Percentiles rank a stretch among this genome's conserved stretches.
phyloP scores from a whole-genome alignment of 1,140 invertebrate genomes.

The Oreohelix idahoensis region DNA sequence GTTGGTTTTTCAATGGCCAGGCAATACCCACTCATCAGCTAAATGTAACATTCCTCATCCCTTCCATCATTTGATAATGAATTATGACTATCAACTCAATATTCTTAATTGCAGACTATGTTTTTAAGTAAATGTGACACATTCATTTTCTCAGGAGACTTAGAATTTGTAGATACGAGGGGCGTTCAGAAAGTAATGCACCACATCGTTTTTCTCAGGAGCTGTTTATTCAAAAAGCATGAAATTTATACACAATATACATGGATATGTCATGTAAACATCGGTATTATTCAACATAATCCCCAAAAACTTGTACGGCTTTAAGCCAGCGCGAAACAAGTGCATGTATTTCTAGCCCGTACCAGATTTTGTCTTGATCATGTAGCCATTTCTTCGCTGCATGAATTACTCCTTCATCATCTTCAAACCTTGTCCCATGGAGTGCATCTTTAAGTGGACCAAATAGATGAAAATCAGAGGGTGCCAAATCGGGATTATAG shows the following conservation, averaged over 20 bases:
- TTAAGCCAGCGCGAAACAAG: neutral
- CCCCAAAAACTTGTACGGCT: neutral
- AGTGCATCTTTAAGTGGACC: conserved; percentile 12
- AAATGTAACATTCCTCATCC: too few species aligned
- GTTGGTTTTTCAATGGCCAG: too few species aligned
- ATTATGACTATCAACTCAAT: too few species aligned
- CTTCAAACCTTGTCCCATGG: neutral
- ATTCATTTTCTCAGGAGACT: too few species aligned
- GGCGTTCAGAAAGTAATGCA: too few species aligned
- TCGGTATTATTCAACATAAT: conserved; percentile 12
- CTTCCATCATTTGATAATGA: too few species aligned
- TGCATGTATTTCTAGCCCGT: neutral
- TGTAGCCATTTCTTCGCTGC: conserved; percentile 11
- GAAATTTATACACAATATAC: conserved; percentile 7
- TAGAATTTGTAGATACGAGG: too few species aligned
- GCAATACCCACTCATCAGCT: too few species aligned
- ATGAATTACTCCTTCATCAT: neutral
- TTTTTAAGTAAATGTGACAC: too few species aligned
- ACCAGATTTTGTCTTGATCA: conserved; percentile 5
- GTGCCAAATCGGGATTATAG: conserved; percentile 6
- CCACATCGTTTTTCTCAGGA: too few species aligned
- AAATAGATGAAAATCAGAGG: conserved; percentile 9
- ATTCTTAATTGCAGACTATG: too few species aligned
- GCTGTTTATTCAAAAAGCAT: too few species aligned
- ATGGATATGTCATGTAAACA: conserved; percentile 6